phyloP scores from a whole-genome alignment of 2,888 invertebrate species.

The Pseudoips prasinana region DNA sequence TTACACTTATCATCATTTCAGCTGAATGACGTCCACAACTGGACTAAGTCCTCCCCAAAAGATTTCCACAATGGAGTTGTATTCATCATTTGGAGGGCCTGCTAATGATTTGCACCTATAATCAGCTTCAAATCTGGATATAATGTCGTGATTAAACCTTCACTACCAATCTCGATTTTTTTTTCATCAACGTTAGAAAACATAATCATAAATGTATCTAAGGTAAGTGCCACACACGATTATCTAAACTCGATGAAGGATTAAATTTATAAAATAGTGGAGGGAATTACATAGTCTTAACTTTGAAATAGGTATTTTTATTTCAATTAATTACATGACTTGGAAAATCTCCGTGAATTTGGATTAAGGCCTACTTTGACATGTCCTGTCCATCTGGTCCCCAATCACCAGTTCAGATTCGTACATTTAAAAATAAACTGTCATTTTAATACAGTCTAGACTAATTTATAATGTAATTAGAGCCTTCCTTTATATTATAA shows the following conservation, averaged over 20 bases:
- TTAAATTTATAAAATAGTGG: constrained; percentile 61
- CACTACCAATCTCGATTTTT: too few species aligned
- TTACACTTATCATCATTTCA: too few species aligned
- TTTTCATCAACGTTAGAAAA: too few species aligned
- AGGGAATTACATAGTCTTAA: constrained; percentile 72
- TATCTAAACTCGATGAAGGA: constrained; percentile 42
- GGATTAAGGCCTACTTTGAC: constrained; percentile 54
- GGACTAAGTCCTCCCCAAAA: too few species aligned
- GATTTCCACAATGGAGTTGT: too few species aligned
- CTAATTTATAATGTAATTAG: constrained; percentile 29
- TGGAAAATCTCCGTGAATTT: constrained; percentile 42
- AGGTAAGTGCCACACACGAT: constrained; percentile 37
- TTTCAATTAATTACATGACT: constrained; percentile 28
- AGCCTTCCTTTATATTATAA: constrained; percentile 26
- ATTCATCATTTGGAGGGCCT: too few species aligned
- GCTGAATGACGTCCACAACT: too few species aligned
- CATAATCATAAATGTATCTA: too few species aligned
- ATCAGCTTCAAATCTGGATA: too few species aligned
- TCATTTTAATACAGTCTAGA: constrained; percentile 21
- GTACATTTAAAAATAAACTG: constrained; percentile 30
- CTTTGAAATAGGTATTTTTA: constrained; percentile 42
- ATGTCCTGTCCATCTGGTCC: constrained; percentile 62
- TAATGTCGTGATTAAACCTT: too few species aligned
- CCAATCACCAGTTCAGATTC: constrained; percentile 59
- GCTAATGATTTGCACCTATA: too few species aligned